Evolutionary conservation across 2,888 invertebrate species (phyloP), one percentile per base, ranked within the genome.

Genomic region (Margaritifera margaritifera): DNA sequence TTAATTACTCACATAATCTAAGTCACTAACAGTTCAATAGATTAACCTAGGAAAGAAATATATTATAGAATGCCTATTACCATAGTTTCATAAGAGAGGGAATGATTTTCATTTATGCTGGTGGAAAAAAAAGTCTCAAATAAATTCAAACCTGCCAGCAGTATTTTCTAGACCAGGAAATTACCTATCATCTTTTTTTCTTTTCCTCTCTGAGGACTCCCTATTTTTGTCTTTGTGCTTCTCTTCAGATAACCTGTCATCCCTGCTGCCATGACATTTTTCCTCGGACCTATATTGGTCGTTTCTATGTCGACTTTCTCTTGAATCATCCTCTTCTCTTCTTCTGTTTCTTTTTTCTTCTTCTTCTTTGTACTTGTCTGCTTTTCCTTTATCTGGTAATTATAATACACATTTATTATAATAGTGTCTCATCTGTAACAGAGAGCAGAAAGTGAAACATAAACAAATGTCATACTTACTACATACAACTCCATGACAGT

Each of bases 341-440:
- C 42, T 66, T 51, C 65, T 62, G 27, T 71, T 70, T 25, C 60
- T 77, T 50, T 64, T 73, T 50, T 75, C 72, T 59, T 79, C 77
- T 50, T 79, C 75, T 63, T 79, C 74, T 66, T 80, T 79, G 58
- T 78, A 80, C 67, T 74, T 78, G 61, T 81, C 81, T 52, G 76
- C 74, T 69, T 78, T 74, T 22, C 75, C 76, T 75, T 85, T 86
- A 68, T 85, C 86, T 85, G 15, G 3, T 15, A 42, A 42, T 31
- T 42, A 42, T 42, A 42, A 42, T 63, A 42, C 57, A 56, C 56
- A 56, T 22, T 62, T 56, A 24, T 56, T 3, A 24, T 2, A 22
- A 11, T 56, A 22, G n/a, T 22, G 8, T 24, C 24, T 56, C 11
- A 24, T 11, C n/a, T 11, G 6, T 25, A 18, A 25, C n/a, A 60